Conservation (phyloP, 2,797 vertebrate species). For the Sus cebifrons region DNA sequence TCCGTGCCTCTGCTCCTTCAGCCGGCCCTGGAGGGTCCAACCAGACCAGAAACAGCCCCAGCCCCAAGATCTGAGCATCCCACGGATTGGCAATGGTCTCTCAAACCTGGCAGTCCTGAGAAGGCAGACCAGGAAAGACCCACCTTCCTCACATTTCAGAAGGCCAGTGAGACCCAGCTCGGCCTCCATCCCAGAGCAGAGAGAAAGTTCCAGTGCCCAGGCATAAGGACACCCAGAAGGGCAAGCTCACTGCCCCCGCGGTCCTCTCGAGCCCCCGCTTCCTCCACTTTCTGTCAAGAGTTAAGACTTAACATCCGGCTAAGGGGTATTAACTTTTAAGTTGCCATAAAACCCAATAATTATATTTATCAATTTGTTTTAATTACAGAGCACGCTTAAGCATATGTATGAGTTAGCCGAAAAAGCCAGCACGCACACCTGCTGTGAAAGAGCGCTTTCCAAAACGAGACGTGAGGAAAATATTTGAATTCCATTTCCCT, state of each 20-base stretch:
- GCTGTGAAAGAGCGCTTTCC: constrained; percentile 85
- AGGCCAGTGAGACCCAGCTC: not conserved
- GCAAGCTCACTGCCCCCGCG: not conserved
- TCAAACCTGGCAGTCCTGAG: not conserved
- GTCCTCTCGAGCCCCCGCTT: not conserved
- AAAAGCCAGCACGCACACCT: constrained; percentile 84
- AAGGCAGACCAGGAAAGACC: not conserved
- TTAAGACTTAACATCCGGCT: constrained; percentile 83
- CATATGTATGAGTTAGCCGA: constrained; percentile 85
- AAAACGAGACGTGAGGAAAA: constrained; percentile 87
- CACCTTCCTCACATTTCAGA: rapidly evolving
- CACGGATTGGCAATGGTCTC: rapidly evolving
- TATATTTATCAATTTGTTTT: constrained; percentile 91
- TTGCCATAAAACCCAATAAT: constrained; percentile 89
- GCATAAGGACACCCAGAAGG: rapidly evolving
- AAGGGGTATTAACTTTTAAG: constrained; percentile 89
- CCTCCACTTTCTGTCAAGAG: constrained; percentile 58
- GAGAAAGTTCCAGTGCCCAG: rapidly evolving
- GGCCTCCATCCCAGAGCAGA: rapidly evolving
- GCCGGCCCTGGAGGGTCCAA: rapidly evolving
- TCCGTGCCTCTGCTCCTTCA: rapidly evolving
- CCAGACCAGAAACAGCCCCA: not conserved
- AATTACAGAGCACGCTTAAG: constrained; percentile 88
- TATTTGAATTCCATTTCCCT: constrained; percentile 86
- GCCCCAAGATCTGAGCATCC: not conserved